A percentile compares a stretch with the other conserved stretches of the same genome.
These are phyloP conservation scores for Seriola aureovittata DNA, from an alignment of 2,113 vertebrate species.

Conservation along the genomic window DNA sequence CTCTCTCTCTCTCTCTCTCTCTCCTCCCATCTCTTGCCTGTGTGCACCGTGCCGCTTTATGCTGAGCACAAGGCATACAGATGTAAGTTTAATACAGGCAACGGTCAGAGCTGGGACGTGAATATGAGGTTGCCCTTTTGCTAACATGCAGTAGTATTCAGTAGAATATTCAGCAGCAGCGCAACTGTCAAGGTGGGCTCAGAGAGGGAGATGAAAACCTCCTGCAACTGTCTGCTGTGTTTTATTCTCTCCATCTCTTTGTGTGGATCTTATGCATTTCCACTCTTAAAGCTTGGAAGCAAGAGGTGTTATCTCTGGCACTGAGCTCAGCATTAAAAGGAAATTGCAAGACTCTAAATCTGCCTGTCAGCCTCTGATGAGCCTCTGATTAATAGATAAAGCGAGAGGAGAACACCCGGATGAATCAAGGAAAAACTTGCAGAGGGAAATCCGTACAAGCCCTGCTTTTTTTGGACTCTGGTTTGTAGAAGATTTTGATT, in stretches of 20 bases:
- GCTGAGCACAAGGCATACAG: conserved; percentile 70
- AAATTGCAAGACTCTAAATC: conserved; percentile 65
- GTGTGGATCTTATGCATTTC: conserved; percentile 68
- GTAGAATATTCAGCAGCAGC: conserved; percentile 51
- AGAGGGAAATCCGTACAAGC: neutral
- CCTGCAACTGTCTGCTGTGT: conserved; percentile 49
- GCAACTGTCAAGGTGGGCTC: conserved; percentile 52
- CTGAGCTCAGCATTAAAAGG: conserved; percentile 65
- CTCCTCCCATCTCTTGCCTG: conserved; percentile 61
- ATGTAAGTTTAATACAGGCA: conserved; percentile 81
- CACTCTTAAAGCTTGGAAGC: conserved; percentile 60
- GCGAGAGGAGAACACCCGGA: conserved; percentile 33
- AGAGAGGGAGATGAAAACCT: conserved; percentile 59
- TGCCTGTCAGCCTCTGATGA: conserved; percentile 50
- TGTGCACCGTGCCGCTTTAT: conserved; percentile 66
- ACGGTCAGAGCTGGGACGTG: conserved; percentile 57
- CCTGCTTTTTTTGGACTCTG: conserved; percentile 19
- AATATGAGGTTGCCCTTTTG: conserved; percentile 62
- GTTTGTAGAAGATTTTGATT: conserved; percentile 7
- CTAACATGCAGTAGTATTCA: conserved; percentile 47
- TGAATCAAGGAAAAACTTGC: conserved; percentile 51
- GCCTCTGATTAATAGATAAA: conserved; percentile 55
- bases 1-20: conserved; percentile 35
- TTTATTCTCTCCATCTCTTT: conserved; percentile 49
- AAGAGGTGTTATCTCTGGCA: conserved; percentile 57